Evolutionary conservation across 2,888 invertebrate genomes (phyloP), one percentile per base, ranked within the genome.

Genomic region (Patella caerulea): DNA sequence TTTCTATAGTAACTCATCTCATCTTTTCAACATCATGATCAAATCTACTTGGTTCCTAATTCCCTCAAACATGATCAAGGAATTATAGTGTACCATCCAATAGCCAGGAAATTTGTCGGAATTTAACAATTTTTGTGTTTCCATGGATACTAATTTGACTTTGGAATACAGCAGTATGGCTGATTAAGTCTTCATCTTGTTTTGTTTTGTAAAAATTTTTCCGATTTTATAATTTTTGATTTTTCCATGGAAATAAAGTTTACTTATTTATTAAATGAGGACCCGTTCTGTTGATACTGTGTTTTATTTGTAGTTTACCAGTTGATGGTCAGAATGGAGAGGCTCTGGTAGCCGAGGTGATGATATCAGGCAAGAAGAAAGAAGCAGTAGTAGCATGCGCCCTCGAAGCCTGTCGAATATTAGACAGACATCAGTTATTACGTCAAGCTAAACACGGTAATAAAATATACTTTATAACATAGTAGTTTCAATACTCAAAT

Each of bases 371-470:
- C 0, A 97, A 97, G 92, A 98, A 98, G 91, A 98, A 97, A 90
- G 98, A 98, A 86, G 96, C 97, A 0, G 97, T 98, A 0, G 92
- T 96, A 0, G 97, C 97, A 74, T 98, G 98, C 91, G 98, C 99
- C 0, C 90, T 99, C 74, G 98, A 99, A 92, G 98, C 98, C 0
- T 99, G 99, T 90, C 93, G 97, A 83, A 94, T 97, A 65, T 93
- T 99, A 11, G 98, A 99, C 91, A 93, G 96, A 59, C 94, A 96
- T 79, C 98, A 97, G 0, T 93, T 98, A 19, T 93, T 99, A 78
- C 92, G 97, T 19, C 96, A 97, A 91, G 95, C 97, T 0, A 95
- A 94, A 87, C 97, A 97, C 90, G 97, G 96, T 96, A 88, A 92
- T 90, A 70, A 19, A 71, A 7, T 2, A n/a, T 65, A 34, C 12